Base-by-base conservation (phyloP, 2,797 vertebrate genomes). In the Typhlichthys subterraneus region DNA sequence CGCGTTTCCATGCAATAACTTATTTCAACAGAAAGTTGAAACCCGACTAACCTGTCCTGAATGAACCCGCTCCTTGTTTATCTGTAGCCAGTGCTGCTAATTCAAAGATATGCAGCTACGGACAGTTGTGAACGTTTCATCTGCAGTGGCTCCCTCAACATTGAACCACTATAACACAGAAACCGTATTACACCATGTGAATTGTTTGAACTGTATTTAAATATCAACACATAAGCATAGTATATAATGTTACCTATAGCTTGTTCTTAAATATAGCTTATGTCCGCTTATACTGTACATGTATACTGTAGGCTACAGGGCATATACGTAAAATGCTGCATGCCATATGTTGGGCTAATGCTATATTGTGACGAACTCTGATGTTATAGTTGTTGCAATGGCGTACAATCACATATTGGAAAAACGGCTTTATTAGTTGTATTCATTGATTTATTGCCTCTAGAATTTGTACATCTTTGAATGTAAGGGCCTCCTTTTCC, bases 151-250 rank as follows among this genome's bases (percentile, higher is more conserved):
- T 59, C 23, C 12, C 12, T 46, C 14, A 53, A 19, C 15, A 5
- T 6, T 63, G 55, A 53, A 45, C 50, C 69, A 38, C 33, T 38
- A 4, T 29, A 55, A 77, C 75, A 69, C 68, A 77, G 72, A 52
- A 49, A 58, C 57, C 59, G 49, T 59, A 51, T 75, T 51, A 13
- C 52, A 61, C 14, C 8, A 2, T 33, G 8, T 38, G 14, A 45
- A 23, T 33, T 57, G n/a, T 38, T 13, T 51, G 29, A 57, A 45
- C 62, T 29, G 68, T 59, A 58, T 72, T 72, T 49, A 12, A 63
- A 55, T 50, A 38, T 8, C 33, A 8, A 38, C 33, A 38, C 33
- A 38, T 38, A 38, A 38, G 33, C 33, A 38, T 8, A 38, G 33
- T 7, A 4, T 8, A 6, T 23, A 23, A 23, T 23, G 23, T 23